Evolutionary conservation across 2,797 vertebrate genomes (phyloP).

Genomic region (Acanthurus tractus): DNA sequence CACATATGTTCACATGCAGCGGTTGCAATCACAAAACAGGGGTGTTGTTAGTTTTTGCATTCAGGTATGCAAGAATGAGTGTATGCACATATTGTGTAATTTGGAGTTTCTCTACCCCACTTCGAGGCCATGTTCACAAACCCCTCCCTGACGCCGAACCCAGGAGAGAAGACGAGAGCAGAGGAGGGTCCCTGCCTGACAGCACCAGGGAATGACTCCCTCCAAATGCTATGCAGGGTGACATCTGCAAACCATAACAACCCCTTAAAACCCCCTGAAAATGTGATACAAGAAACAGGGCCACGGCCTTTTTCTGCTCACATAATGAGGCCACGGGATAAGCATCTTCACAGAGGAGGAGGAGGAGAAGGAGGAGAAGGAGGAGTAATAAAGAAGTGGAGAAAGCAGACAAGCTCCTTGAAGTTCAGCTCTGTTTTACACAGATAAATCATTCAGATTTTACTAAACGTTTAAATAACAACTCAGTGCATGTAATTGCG

Average conservation of each 20-base stretch:
- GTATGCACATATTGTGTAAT: background rate
- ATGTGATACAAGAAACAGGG: constrained; percentile 75
- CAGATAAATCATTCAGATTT: constrained; percentile 53
- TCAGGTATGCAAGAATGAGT: constrained; percentile 9
- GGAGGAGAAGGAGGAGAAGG: constrained; percentile 9
- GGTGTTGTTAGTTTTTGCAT: constrained; percentile 18
- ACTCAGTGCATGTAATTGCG: constrained; percentile 50
- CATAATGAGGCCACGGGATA: constrained; percentile 74
- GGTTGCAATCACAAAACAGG: background rate
- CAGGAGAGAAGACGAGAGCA: constrained; percentile 58
- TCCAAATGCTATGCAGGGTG: constrained; percentile 81
- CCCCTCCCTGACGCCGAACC: constrained; percentile 66
- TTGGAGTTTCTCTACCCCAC: constrained; percentile 39
- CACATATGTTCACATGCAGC: background rate
- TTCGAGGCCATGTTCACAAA: constrained; percentile 33
- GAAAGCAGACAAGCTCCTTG: constrained; percentile 38
- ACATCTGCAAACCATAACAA: constrained; percentile 87
- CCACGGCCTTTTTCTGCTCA: constrained; percentile 65
- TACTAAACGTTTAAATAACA: constrained; percentile 67
- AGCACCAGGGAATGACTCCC: constrained; percentile 77
- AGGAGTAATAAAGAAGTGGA: constrained; percentile 1
- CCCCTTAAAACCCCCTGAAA: constrained; percentile 67
- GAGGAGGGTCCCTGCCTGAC: constrained; percentile 80
- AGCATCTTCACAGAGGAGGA: constrained; percentile 63
- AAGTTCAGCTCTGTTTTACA: constrained; percentile 53